Conservation (phyloP, 1,140 invertebrate species). For the Brachionus paranguensis region DNA sequence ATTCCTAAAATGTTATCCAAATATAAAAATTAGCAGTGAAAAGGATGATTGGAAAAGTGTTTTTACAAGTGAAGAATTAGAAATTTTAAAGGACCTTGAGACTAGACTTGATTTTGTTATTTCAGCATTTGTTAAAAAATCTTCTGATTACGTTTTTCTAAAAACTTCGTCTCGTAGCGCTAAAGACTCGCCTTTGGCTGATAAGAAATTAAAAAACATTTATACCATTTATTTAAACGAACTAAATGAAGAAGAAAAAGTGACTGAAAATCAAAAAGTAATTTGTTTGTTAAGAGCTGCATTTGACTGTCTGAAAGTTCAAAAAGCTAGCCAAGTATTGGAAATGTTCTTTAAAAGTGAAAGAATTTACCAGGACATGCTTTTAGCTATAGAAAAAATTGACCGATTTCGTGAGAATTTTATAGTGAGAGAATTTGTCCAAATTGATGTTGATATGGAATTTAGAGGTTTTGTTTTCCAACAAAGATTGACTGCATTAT, state of each 20-base stretch:
- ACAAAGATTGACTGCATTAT: conserved; percentile 44
- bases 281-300: conserved; percentile 45
- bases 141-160: conserved; percentile 45
- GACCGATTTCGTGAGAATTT: conserved; percentile 47
- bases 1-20: conserved; percentile 45
- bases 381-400: conserved; percentile 44
- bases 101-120: conserved; percentile 43
- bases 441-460: conserved; percentile 39
- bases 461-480: conserved; percentile 45
- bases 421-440: conserved; percentile 46
- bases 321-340: conserved; percentile 44
- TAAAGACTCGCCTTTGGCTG: conserved; percentile 47
- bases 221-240: conserved; percentile 42
- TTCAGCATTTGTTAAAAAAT: conserved; percentile 42
- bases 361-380: conserved; percentile 47
- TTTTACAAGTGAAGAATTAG: conserved; percentile 38
- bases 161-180: conserved; percentile 49
- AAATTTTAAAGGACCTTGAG: conserved; percentile 40
- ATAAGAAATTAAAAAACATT: conserved; percentile 44
- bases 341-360: conserved; percentile 48
- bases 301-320: conserved; percentile 45
- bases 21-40: conserved; percentile 37
- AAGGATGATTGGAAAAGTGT: conserved; percentile 42
- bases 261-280: conserved; percentile 45
- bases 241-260: conserved; percentile 37